Evolutionary conservation across 2,888 invertebrate species (phyloP).

Genomic region (Trachelus tabidus): DNA sequence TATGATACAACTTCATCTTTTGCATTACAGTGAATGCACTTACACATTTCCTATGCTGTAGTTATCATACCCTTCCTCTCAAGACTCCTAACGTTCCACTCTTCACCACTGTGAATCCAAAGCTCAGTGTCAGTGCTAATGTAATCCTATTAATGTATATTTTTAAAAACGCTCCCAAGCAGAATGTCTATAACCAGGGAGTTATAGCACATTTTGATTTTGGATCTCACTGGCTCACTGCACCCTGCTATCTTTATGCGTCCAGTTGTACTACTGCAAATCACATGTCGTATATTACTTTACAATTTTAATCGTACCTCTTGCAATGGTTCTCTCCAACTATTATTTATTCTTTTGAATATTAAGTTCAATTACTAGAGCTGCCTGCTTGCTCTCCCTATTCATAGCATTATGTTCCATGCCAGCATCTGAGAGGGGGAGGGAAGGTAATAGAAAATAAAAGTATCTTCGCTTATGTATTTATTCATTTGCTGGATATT

Average conservation of each 20-base stretch:
- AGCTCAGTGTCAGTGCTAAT: not conserved
- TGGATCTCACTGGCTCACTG: conserved; percentile 31
- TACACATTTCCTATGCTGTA: not conserved
- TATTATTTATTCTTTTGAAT: conserved; percentile 13
- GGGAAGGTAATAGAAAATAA: conserved; percentile 68
- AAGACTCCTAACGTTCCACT: conserved; percentile 17
- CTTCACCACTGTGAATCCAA: not conserved
- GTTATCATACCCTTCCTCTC: conserved; percentile 35
- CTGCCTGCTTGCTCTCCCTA: conserved; percentile 44
- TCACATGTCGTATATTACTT: conserved; percentile 28
- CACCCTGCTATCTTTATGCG: conserved; percentile 52
- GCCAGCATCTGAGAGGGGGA: conserved; percentile 73
- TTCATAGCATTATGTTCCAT: conserved; percentile 68
- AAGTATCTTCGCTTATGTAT: conserved; percentile 36
- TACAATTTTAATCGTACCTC: conserved; percentile 16
- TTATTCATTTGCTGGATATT: not conserved
- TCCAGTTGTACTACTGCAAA: conserved; percentile 59
- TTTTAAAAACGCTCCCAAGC: not conserved
- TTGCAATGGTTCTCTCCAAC: conserved; percentile 11
- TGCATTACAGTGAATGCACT: not conserved
- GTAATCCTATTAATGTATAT: not conserved
- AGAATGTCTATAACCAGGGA: not conserved
- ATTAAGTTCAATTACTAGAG: conserved; percentile 28
- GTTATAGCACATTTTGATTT: not conserved
- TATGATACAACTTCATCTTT: not conserved